Base-by-base conservation (phyloP, 2,888 invertebrate species). In the Iphiclides podalirius region DNA sequence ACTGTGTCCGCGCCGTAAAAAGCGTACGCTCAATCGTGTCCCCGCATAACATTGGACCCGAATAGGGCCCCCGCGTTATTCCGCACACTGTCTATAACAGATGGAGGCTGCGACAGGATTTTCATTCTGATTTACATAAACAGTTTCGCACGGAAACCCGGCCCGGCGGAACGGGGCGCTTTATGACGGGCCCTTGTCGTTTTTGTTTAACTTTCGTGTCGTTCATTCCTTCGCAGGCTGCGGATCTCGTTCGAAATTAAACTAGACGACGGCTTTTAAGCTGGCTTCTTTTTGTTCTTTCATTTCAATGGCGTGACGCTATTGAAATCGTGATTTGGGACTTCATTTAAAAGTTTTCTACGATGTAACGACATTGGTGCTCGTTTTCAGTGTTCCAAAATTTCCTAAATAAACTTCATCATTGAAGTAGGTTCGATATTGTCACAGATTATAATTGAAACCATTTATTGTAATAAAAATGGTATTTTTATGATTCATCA, bases 1-100 rank as follows among this genome's bases (percentile, higher is more conserved):
- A 86, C 81, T 74, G 79, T 81, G 79, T 79, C 79, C 75, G 60
- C 54, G 70, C 77, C 76, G 79, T 81, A 81, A 83, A 80, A 84
- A 77, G 75, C 70, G 69, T 75, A 65, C 74, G 72, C 74, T 73
- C 76, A 75, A 80, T 80, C 75, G 78, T 67, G 70, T 65, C 70
- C 67, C 56, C 58, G 68, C 64, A 70, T 68, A 73, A 77, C 76
- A 78, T 78, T 55, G 75, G 73, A 71, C 74, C 79, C 76, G 74
- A 74, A 78, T 77, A 72, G 74, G 70, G 72, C 76, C 77, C 73
- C 66, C 64, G 61, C 65, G 68, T 70, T 74, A 70, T 72, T 68
- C 60, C 62, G 60, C 55, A 65, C 64, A 65, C 64, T 53, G 55
- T 58, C 59, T 79, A 76, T 75, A 72, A 72, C 74, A 75, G 69